phyloP scores from a whole-genome alignment of 2,113 vertebrate species.

The Panurus biarmicus region DNA sequence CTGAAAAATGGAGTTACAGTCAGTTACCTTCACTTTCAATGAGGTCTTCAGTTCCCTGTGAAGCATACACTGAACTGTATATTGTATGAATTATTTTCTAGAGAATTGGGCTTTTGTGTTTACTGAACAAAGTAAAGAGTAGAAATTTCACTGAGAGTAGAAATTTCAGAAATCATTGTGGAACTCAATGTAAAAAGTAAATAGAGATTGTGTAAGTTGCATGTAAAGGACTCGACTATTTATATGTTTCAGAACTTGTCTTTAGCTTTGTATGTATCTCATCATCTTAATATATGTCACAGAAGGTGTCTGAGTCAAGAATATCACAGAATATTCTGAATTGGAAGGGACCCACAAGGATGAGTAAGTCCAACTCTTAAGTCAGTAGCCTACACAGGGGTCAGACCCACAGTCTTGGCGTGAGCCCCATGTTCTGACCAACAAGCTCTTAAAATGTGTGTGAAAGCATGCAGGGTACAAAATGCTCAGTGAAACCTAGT shows the following conservation, averaged over 20 bases:
- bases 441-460: not conserved
- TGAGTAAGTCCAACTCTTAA: not conserved
- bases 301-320: not conserved
- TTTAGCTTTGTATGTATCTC: not conserved
- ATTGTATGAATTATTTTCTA: not conserved
- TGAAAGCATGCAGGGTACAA: not conserved
- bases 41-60: not conserved
- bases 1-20: not conserved
- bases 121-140: not conserved
- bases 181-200: not conserved
- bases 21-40: not conserved
- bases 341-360: not conserved
- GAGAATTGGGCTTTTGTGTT: not conserved
- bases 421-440: not conserved
- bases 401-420: accelerated
- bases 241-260: not conserved
- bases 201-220: not conserved
- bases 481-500: not conserved
- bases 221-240: not conserved
- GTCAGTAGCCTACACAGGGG: not conserved
- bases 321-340: not conserved
- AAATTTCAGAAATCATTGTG: not conserved
- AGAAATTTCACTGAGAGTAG: not conserved
- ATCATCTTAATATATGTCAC: not conserved
- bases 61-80: not conserved